phyloP scores from a whole-genome alignment of 2,888 invertebrate species.

The Sphaeridia pumilis region DNA sequence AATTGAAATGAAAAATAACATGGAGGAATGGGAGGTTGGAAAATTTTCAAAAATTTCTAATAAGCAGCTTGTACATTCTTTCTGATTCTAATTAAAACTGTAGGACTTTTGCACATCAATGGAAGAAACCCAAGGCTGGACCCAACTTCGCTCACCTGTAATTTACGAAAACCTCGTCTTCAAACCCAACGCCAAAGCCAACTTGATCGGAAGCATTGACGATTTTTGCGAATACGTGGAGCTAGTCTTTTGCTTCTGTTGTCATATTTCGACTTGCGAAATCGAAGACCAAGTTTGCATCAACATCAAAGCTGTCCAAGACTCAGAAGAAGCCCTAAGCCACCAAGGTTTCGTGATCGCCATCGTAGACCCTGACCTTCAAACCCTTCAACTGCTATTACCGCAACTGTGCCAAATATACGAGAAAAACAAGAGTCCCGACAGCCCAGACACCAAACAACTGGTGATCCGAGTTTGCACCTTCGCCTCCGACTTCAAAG shows the following conservation, averaged over 20 bases:
- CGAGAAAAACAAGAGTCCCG: too few species aligned
- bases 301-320: constrained; percentile 16
- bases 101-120: constrained; percentile 25
- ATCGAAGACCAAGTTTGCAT: constrained; percentile 18
- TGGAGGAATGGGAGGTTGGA: constrained; percentile 8
- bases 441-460: too few species aligned
- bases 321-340: neutral
- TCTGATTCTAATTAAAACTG: neutral
- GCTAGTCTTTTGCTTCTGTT: constrained; percentile 24
- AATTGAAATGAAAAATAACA: constrained; percentile 17
- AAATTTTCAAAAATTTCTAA: neutral
- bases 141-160: constrained; percentile 26
- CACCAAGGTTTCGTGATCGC: neutral
- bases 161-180: constrained; percentile 29
- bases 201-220: constrained; percentile 31
- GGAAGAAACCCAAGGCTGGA: constrained; percentile 25
- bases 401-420: neutral
- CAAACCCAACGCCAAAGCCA: constrained; percentile 24
- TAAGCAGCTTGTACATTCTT: too few species aligned
- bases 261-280: constrained; percentile 16
- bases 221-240: constrained; percentile 33
- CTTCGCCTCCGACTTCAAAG: neutral
- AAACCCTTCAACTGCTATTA: too few species aligned
- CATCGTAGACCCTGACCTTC: too few species aligned
- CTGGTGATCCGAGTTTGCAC: neutral